These are phyloP conservation scores for Oreochromis mossambicus DNA, from an alignment of 2,797 vertebrate species.

Conservation along the genomic window DNA sequence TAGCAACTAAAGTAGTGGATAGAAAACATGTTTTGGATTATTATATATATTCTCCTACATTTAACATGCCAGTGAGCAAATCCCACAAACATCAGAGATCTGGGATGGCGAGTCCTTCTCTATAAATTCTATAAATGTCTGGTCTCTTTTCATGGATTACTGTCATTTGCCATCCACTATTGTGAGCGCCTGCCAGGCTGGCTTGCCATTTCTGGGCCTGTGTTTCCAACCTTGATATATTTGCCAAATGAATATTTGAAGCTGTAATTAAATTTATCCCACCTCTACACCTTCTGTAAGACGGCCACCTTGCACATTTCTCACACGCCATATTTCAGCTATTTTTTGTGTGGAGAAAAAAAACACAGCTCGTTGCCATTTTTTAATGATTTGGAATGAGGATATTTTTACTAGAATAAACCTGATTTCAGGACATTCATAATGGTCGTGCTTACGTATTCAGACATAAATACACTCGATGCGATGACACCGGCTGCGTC, in stretches of 20 bases:
- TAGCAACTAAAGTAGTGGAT: slow-evolving; percentile 19
- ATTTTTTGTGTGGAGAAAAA: slow-evolving; percentile 32
- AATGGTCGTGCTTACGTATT: slow-evolving; percentile 39
- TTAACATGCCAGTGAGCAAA: slow-evolving; percentile 48
- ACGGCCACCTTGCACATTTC: slow-evolving; percentile 73
- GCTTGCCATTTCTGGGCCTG: slow-evolving; percentile 89
- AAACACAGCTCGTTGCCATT: slow-evolving; percentile 62
- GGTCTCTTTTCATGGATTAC: slow-evolving; percentile 79
- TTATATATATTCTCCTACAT: slow-evolving; percentile 45
- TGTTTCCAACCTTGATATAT: slow-evolving; percentile 87
- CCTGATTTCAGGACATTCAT: slow-evolving; percentile 65
- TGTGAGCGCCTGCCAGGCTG: slow-evolving; percentile 85
- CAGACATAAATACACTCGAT: slow-evolving; percentile 40
- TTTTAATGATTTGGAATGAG: slow-evolving; percentile 66
- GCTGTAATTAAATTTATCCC: slow-evolving; percentile 93
- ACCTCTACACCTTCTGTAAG: slow-evolving; percentile 86
- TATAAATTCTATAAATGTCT: slow-evolving; percentile 77
- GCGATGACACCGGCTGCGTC: slow-evolving; percentile 24
- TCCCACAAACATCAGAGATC: slow-evolving; percentile 66
- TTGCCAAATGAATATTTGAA: slow-evolving; percentile 98
- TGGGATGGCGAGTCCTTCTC: slow-evolving; percentile 62
- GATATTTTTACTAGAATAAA: slow-evolving; percentile 59
- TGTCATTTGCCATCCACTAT: slow-evolving; percentile 74
- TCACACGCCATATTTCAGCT: slow-evolving; percentile 67
- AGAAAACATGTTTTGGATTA: slow-evolving; percentile 45